These are phyloP conservation scores for Turritopsis dohrnii DNA, from an alignment of 30 jellyfish, hydroid and myxozoan species.

Conservation along the genomic window DNA sequence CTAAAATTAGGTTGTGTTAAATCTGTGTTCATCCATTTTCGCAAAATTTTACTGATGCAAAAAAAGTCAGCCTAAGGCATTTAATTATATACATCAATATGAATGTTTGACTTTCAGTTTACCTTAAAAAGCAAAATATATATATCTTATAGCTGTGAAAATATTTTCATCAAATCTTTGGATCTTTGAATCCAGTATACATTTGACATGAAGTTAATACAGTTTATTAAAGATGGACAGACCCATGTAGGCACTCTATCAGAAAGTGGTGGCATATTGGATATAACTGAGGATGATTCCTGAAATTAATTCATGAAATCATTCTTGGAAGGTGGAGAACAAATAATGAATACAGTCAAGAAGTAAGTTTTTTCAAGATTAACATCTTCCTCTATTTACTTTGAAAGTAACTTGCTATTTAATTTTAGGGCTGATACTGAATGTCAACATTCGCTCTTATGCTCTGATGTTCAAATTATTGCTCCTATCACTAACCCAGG, in stretches of 20 bases:
- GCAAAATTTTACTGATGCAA: no score
- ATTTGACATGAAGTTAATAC: slow-evolving; percentile 58
- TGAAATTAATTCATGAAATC: neutral
- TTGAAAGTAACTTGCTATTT: no score
- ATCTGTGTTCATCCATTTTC: no score
- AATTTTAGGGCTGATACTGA: slow-evolving; percentile 47
- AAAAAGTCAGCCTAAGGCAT: no score
- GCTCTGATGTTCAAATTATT: slow-evolving; percentile 34
- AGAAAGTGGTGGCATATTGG: slow-evolving; percentile 6
- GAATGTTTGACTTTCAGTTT: no score
- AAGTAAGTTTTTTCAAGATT: neutral
- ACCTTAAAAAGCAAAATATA: no score
- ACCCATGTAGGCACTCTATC: slow-evolving; percentile 62
- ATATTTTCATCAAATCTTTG: neutral
- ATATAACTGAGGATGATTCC: neutral
- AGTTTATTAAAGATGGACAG: slow-evolving; percentile 52
- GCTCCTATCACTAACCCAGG: slow-evolving; percentile 70
- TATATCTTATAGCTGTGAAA: neutral
- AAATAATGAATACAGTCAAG: neutral
- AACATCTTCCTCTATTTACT: no score
- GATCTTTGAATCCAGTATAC: neutral
- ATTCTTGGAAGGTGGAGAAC: neutral
- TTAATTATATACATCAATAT: no score
- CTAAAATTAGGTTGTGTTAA: no score
- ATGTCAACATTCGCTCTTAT: slow-evolving; percentile 23